Evolutionary conservation across 1,140 invertebrate species (phyloP).

Genomic region (Meloidogyne hapla): DNA sequence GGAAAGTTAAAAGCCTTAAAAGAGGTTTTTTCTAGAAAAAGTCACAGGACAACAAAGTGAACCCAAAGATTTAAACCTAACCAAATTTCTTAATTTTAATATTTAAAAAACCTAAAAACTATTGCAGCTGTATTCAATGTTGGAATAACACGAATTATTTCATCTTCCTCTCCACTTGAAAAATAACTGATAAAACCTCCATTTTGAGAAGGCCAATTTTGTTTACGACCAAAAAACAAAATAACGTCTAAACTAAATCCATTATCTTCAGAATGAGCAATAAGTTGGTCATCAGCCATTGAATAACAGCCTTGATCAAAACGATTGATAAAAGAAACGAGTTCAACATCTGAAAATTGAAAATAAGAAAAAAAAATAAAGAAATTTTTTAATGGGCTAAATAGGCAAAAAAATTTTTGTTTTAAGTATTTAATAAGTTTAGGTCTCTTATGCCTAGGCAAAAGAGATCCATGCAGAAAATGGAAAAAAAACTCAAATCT

Average conservation of each 20-base stretch:
- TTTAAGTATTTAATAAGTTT: no score
- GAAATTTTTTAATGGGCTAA: no score
- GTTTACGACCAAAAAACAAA: conserved; percentile 40
- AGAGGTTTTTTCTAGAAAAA: no score
- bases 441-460: no score
- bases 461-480: no score
- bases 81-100: no score
- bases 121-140: conserved; percentile 34
- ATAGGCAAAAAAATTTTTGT: no score
- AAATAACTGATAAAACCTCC: conserved; percentile 49
- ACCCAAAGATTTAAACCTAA: no score
- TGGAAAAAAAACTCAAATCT: no score
- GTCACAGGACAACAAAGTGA: no score
- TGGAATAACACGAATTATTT: conserved; percentile 45
- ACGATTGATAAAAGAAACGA: conserved; percentile 41
- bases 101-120: conserved; percentile 39
- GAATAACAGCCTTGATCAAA: conserved; percentile 46
- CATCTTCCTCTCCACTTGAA: conserved; percentile 40
- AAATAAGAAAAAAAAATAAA: conserved; percentile 10
- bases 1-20: no score
- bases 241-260: conserved; percentile 49
- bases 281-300: conserved; percentile 37
- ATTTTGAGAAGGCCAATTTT: conserved; percentile 30
- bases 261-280: conserved; percentile 45
- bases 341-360: conserved; percentile 36